Evolutionary conservation across 2,888 invertebrate genomes (phyloP), one percentile per base, ranked within the genome.

Genomic region (Cephus spinipes): DNA sequence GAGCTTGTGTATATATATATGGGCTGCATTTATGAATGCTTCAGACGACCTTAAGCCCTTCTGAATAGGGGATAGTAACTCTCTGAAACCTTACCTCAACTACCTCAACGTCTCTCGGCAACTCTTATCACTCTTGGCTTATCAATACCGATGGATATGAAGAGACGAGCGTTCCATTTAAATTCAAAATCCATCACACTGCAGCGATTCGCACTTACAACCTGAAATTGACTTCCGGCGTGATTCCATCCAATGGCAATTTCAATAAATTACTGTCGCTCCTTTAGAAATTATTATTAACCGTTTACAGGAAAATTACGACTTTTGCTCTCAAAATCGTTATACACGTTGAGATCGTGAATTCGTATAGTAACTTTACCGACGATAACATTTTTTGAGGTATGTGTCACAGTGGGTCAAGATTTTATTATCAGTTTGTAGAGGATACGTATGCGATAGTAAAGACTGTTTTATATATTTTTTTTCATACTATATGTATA

Each of bases 131-230:
- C 55, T 23, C 75, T 73, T 77, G 81, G 75, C 83, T 84, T 83
- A 85, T 85, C 85, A 84, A 85, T 82, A 80, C 69, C 79, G 80
- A 78, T 82, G 82, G 82, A 75, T 79, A 69, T 76, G 79, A 77
- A 76, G 23, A 55, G 55, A 71, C 71, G 11, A 23, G 71, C 32
- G 71, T 23, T 71, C 9, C 23, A 55, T 55, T 55, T 55, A 55
- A 55, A 23, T 55, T 55, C 55, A 55, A 55, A 55, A 55, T 15
- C 55, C 55, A 15, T 23, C 55, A 9, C 15, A 40, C 40, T 15
- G 40, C 23, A 9, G 55, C 15, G 23, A 23, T 55, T 55, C 55
- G 15, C 23, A 55, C 23, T 55, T 55, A 55, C 55, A 23, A 9
- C 0, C 23, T 55, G 55, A 55, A 55, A 55, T 55, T 55, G 23